Base-by-base conservation (phyloP, 2,888 invertebrate species). In the Volucella inflata region DNA sequence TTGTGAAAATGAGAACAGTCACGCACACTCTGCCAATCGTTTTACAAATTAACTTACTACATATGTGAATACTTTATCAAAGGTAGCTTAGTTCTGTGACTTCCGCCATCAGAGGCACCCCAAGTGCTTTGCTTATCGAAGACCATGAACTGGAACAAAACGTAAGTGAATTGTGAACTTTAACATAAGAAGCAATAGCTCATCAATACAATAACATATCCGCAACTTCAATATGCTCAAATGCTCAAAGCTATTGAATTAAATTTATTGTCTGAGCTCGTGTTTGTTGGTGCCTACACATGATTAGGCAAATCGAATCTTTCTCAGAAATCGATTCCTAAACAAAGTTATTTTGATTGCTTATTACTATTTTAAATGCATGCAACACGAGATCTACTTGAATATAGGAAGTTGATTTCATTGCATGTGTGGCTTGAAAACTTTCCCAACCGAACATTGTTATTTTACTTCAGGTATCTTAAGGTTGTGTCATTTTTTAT, bases 371-470 rank as follows among this genome's bases (percentile, higher is more conserved):
- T 76, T 60, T 46, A 30, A 57, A 67, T 75, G 70, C 85, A 85
- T 85, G 81, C 85, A 77, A 81, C 85, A 81, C 76, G 81, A 81
- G 75, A 77, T 14, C 76, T 68, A 68, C 76, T 72, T 36, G 62
- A 68, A 57, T 46, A 42, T 10, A n/a, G 17, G 44, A 55, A 67
- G 46, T 71, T 65, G 46, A 10, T 44, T 64, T 14, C 38, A 46
- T 62, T 85, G 81, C 72, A 72, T 36, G 81, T 62, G 21, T 38
- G 9, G 38, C 16, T 74, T 16, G 16, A 36, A 55, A 55, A 64
- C 60, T 67, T 76, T 53, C 17, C 38, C 36, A 60, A 64, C 59
- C 74, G 83, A 67, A 67, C 50, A 81, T 80, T 81, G 44, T 57
- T 38, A 40, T 17, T 50, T 21, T 16, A 21, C 8, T 14, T 44